phyloP scores from a whole-genome alignment of 2,113 vertebrate species.

The Acrocephalus arundinaceus region DNA sequence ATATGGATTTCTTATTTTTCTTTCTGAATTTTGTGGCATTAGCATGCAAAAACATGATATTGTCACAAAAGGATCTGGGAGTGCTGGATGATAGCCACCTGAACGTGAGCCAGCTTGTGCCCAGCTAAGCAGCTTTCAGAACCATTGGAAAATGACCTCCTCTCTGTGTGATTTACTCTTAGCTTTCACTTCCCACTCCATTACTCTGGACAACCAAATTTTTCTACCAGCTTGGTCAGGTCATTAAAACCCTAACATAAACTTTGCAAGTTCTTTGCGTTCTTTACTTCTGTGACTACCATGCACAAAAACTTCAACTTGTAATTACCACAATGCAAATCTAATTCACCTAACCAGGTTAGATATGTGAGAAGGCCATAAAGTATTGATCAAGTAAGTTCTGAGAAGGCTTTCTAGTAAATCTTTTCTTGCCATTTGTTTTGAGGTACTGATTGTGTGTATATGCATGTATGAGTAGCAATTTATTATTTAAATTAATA shows the following conservation, averaged over 20 bases:
- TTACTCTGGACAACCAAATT: background rate
- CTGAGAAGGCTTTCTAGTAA: background rate
- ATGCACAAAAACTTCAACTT: background rate
- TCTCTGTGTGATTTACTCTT: background rate
- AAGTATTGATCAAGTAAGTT: background rate
- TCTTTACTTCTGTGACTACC: background rate
- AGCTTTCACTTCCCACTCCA: background rate
- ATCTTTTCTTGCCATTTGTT: background rate
- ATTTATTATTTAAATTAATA: background rate
- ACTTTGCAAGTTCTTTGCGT: background rate
- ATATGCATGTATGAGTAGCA: background rate
- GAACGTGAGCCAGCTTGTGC: rapidly evolving
- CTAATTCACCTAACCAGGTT: background rate
- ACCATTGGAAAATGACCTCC: background rate
- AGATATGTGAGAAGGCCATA: background rate
- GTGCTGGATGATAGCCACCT: background rate
- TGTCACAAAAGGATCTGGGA: background rate
- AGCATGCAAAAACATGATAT: background rate
- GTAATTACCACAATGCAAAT: background rate
- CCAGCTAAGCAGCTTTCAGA: background rate
- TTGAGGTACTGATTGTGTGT: background rate
- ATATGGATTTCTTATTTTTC: background rate
- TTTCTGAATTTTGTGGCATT: background rate
- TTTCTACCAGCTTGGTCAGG: background rate
- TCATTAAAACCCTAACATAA: background rate